Conservation (phyloP, 2,113 vertebrate species). For the Psilopogon haemacephalus region DNA sequence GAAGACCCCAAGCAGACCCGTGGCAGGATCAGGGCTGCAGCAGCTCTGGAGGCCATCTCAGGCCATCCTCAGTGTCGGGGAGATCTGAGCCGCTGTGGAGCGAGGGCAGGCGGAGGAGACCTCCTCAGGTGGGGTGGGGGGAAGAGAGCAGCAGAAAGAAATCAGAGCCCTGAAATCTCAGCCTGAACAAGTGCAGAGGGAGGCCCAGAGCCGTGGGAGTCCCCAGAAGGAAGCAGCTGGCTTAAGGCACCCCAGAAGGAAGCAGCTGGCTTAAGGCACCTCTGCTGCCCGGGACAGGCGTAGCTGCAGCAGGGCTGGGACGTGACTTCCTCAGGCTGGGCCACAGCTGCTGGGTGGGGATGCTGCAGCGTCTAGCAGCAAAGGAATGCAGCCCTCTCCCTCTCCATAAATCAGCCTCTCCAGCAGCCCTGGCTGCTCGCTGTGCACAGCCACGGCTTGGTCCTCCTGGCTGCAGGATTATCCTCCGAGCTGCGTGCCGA, state of each 20-base stretch:
- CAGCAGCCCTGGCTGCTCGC: background rate
- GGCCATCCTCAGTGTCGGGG: conserved; percentile 15
- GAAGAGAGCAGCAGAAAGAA: background rate
- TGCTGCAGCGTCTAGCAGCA: background rate
- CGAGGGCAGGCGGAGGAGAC: background rate
- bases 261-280: background rate
- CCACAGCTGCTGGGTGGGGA: conserved; percentile 50
- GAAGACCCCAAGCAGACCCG: background rate
- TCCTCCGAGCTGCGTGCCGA: background rate
- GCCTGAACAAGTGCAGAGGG: background rate
- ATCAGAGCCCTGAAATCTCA: background rate
- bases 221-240: background rate
- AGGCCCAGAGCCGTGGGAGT: background rate
- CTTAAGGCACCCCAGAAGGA: background rate
- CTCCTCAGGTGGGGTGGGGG: background rate
- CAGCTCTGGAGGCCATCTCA: background rate
- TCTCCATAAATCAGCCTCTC: conserved; percentile 7
- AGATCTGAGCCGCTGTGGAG: background rate
- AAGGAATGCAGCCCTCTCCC: conserved; percentile 36
- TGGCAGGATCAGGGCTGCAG: background rate
- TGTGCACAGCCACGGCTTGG: conserved; percentile 12
- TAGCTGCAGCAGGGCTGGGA: background rate
- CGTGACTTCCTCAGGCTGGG: background rate
- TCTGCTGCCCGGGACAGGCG: background rate
- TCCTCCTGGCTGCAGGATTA: background rate